Base-by-base conservation (phyloP, 2,888 invertebrate species). In the Dioctria linearis region DNA sequence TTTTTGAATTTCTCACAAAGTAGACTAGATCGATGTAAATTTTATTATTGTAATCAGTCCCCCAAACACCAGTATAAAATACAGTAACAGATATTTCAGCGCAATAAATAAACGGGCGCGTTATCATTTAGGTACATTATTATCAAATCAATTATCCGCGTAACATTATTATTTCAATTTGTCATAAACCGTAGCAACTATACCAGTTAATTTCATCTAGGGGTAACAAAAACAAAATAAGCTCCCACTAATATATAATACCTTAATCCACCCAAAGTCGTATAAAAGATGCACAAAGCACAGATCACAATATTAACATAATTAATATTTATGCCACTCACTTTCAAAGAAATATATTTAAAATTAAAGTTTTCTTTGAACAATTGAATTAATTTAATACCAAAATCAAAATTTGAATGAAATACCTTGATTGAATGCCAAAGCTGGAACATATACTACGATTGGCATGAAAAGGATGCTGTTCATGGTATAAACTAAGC, bases 231-330 rank as follows among this genome's bases (percentile, higher is more conserved):
- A 13, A 65, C 65, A 11, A 8, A 39, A 39, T 11, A 3, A 2
- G 8, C n/a, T 25, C 2, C 25, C n/a, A 8, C 11, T 40, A 39
- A 6, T 39, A 65, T n/a, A 9, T 39, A 54, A 25, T 69, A 83
- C 83, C 82, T 82, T 40, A 81, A 80, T 84, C 90, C 89, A 86
- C 93, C 95, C 54, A 95, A 86, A 1, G 94, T 93, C 2, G 94
- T 94, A 84, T 95, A 94, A 69, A 95, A 93, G 40, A 94, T 94
- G 86, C 95, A 95, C 2, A 93, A 90, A 3, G 92, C 88, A 85
- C 94, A 94, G n/a, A 94, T 91, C 0, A 94, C 90, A 2, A 93
- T 91, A 2, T 93, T 92, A 57, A 95, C 91, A 0, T 91, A 88
- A 85, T 93, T 92, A 4, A 94, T 90, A 82, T 92, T 88, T 4